Base-by-base conservation (phyloP, 2,888 invertebrate genomes). In the Patella pellucida region DNA sequence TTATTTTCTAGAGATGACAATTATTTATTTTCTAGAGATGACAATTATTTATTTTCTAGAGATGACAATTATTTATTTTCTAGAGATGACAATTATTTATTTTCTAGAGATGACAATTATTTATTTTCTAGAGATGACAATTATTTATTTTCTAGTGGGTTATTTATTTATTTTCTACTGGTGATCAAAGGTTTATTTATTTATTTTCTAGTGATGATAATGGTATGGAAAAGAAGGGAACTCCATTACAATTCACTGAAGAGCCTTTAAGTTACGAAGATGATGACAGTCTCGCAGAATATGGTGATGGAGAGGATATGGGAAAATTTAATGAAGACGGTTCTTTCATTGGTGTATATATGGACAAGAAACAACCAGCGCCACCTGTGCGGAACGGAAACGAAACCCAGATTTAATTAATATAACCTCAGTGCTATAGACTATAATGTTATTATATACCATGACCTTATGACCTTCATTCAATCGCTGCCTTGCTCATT, bases 191-290 rank as follows among this genome's bases (percentile, higher is more conserved):
- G n/a, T 19, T 62, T 62, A 9, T 41, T 62, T 62, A 9, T 62
- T 15, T 62, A n/a, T 19, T 54, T 54, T 54, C 54, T 54, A 62
- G 62, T 62, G 62, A 62, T 15, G n/a, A 62, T 62, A 19, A 62
- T 15, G 62, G 62, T 9, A n/a, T 19, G 19, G 62, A 62, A 19
- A 62, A 62, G 62, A 62, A 62, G 19, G 62, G 62, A 62, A 12
- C 62, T 62, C 62, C 62, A 62, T 62, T 62, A 62, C n/a, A 62
- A 19, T 62, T 62, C 62, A 62, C 62, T 5, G 62, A 62, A 19
- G 62, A 62, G 19, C 62, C 62, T 62, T 62, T 62, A 62, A 62
- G 62, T 62, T 62, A 62, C 16, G 62, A 62, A 19, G 62, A 62
- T n/a, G 62, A 62, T 3, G 62, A 62, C 62, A 62, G 62, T 62